A percentile compares a stretch with the other conserved stretches of the same genome.
These are phyloP conservation scores for Aphidoletes aphidimyza DNA, from an alignment of 2,888 invertebrate species.

Conservation along the genomic window DNA sequence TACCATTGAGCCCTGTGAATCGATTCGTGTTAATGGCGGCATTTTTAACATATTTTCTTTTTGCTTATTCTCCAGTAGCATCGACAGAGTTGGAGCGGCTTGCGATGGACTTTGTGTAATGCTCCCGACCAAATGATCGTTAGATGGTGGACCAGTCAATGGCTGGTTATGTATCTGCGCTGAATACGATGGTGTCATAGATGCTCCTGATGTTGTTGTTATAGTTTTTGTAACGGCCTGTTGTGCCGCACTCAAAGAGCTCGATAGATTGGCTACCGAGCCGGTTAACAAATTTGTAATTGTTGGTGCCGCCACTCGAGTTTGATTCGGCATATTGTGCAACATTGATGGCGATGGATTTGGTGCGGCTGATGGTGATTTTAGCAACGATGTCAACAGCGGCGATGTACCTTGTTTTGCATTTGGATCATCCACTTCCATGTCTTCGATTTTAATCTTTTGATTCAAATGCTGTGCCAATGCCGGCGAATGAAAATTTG, in stretches of 20 bases:
- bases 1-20: neutral
- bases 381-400: constrained; percentile 82
- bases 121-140: neutral
- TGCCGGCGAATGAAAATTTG: constrained; percentile 44
- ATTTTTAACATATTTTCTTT: constrained; percentile 60
- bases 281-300: constrained; percentile 66
- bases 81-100: constrained; percentile 79
- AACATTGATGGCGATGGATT: constrained; percentile 66
- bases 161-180: constrained; percentile 55
- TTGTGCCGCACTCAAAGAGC: neutral
- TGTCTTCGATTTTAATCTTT: constrained; percentile 58
- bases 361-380: constrained; percentile 72
- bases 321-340: constrained; percentile 62
- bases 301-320: constrained; percentile 62
- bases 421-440: constrained; percentile 61
- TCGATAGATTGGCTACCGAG: constrained; percentile 57
- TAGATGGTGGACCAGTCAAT: constrained; percentile 51
- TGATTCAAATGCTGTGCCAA: constrained; percentile 54
- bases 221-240: neutral
- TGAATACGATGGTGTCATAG: constrained; percentile 29
- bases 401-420: constrained; percentile 73
- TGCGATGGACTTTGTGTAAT: constrained; percentile 72
- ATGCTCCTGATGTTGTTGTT: constrained; percentile 49
- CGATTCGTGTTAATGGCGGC: constrained; percentile 60
- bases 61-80: constrained; percentile 73